phyloP scores from a whole-genome alignment of 2,113 vertebrate genomes.

The Varanus salvator region DNA sequence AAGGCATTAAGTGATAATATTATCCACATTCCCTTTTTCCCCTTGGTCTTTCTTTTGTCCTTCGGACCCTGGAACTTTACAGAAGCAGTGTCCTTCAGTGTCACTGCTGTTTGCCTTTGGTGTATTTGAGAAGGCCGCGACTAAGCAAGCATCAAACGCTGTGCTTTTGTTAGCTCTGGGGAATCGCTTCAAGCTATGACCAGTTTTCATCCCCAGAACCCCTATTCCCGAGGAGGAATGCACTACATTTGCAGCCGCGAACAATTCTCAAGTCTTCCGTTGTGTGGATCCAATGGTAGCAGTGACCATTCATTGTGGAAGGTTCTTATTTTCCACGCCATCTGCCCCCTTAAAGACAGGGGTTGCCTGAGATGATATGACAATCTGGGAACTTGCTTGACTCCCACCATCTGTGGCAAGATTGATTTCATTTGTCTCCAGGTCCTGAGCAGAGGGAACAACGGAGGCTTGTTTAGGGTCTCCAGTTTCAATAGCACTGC shows the following conservation, averaged over 20 bases:
- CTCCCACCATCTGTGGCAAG: constrained; percentile 45
- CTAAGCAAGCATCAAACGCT: constrained; percentile 43
- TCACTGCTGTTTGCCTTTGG: constrained; percentile 60
- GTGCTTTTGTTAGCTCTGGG: constrained; percentile 11
- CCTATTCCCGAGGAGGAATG: constrained; percentile 21
- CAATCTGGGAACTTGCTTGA: constrained; percentile 4
- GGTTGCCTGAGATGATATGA: constrained; percentile 18
- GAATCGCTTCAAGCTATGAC: background rate
- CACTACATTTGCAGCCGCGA: constrained; percentile 12
- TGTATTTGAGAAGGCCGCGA: constrained; percentile 63
- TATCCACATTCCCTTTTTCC: constrained; percentile 65
- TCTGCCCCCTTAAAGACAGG: constrained; percentile 39
- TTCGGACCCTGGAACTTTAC: constrained; percentile 23
- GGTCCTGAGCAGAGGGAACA: constrained; percentile 37
- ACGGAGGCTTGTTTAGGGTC: constrained; percentile 42
- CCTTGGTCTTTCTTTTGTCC: constrained; percentile 63
- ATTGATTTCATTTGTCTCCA: constrained; percentile 38
- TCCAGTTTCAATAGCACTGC: constrained; percentile 6
- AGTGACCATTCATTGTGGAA: constrained; percentile 25
- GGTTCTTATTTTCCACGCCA: constrained; percentile 53
- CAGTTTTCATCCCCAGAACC: constrained; percentile 9
- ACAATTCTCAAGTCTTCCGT: constrained; percentile 55
- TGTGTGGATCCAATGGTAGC: constrained; percentile 31
- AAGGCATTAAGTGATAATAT: constrained; percentile 60
- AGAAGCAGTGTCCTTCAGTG: constrained; percentile 52